Percentiles rank a stretch among this genome's conserved stretches.
Conservation (phyloP, 2,797 vertebrate genomes). For the Argya squamiceps region DNA sequence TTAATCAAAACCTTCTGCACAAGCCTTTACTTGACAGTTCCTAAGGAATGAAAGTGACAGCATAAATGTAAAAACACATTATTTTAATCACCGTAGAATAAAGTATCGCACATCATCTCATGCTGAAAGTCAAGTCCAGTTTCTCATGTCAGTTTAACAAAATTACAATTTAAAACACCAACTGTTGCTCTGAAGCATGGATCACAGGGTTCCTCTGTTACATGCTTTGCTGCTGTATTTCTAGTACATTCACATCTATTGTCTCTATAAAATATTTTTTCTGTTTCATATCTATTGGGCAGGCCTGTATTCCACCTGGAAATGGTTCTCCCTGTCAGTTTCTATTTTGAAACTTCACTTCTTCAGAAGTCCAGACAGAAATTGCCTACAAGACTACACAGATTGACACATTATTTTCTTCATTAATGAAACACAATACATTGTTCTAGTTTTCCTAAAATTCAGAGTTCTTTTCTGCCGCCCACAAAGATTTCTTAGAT, state of each 20-base stretch:
- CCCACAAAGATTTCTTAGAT: background rate
- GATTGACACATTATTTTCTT: background rate
- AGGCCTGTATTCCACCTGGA: background rate
- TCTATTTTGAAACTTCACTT: background rate
- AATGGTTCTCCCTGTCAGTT: fast-evolving
- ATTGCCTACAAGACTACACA: background rate
- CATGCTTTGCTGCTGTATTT: background rate
- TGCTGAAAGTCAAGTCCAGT: background rate
- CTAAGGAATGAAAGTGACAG: background rate
- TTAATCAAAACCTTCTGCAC: background rate
- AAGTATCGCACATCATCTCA: fast-evolving
- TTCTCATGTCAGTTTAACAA: background rate
- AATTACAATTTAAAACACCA: background rate
- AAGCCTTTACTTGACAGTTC: background rate
- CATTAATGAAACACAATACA: background rate
- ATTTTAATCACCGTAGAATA: background rate
- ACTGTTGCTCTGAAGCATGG: background rate
- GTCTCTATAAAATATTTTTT: background rate
- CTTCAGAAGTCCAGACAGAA: background rate
- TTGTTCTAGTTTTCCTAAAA: background rate
- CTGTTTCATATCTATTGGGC: background rate
- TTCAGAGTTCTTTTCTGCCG: background rate
- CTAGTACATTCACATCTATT: background rate
- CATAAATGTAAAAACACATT: background rate
- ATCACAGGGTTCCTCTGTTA: background rate